phyloP scores from a whole-genome alignment of 1,140 invertebrate species.

The Homarus americanus region DNA sequence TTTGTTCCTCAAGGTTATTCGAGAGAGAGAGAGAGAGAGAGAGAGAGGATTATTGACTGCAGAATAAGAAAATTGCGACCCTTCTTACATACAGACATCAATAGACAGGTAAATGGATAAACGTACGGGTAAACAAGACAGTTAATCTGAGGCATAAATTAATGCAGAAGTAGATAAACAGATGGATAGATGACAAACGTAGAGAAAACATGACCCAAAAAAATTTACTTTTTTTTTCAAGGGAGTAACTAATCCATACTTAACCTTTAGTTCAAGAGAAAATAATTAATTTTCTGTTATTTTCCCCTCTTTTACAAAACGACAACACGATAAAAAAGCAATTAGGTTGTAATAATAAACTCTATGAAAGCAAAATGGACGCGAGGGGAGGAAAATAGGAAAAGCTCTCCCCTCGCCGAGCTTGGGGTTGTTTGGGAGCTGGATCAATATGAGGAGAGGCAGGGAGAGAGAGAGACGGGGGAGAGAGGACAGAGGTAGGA shows the following conservation, averaged over 20 bases:
- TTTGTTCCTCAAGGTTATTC: too few species aligned
- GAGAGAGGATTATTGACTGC: too few species aligned
- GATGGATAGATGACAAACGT: too few species aligned
- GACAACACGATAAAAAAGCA: slow-evolving; percentile 19
- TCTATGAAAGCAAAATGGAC: slow-evolving; percentile 25
- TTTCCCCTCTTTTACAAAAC: neutral
- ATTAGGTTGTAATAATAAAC: slow-evolving; percentile 12
- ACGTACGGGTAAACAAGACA: too few species aligned
- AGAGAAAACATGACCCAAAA: too few species aligned
- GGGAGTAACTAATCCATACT: neutral
- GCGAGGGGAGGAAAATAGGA: slow-evolving; percentile 33
- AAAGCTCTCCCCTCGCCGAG: slow-evolving; percentile 24
- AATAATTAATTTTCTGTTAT: neutral
- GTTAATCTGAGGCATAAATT: too few species aligned
- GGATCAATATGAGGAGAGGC: slow-evolving; percentile 31
- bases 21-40: too few species aligned
- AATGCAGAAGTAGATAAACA: too few species aligned
- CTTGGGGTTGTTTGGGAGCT: slow-evolving; percentile 15
- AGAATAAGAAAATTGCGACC: too few species aligned
- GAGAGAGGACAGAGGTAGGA: slow-evolving; percentile 33
- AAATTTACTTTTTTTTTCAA: too few species aligned
- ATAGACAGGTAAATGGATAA: too few species aligned
- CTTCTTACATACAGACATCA: too few species aligned
- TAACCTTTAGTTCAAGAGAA: neutral
- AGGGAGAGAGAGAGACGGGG: slow-evolving; percentile 46